A percentile compares a stretch with the other conserved stretches of the same genome.
Evolutionary conservation across 2,888 invertebrate genomes (phyloP).

Genomic region (Torymus aiolomorphi): DNA sequence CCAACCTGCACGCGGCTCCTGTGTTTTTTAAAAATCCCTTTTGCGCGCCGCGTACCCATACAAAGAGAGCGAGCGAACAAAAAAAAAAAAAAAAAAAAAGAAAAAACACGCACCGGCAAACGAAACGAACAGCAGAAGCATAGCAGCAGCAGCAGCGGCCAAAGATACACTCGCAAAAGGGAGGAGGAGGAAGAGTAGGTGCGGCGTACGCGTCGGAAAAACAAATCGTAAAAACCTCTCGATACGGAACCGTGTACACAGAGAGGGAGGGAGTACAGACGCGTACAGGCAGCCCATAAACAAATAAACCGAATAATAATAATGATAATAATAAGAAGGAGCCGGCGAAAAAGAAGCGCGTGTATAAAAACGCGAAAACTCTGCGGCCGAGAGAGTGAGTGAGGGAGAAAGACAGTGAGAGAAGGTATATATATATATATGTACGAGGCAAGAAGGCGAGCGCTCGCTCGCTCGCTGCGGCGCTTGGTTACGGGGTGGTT

Average conservation of each 20-base stretch:
- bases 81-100: not conserved
- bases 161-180: conserved; percentile 4
- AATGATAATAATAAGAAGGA: not conserved
- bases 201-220: too few species aligned
- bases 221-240: not conserved
- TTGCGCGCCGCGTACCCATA: not conserved
- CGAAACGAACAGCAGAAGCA: not conserved
- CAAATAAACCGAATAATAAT: not conserved
- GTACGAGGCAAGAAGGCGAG: conserved; percentile 57
- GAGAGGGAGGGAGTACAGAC: conserved; percentile 5
- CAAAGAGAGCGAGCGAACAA: not conserved
- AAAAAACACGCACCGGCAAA: not conserved
- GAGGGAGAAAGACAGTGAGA: conserved; percentile 35
- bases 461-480: conserved; percentile 59
- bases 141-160: not conserved
- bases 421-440: not conserved
- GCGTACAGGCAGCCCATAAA: not conserved
- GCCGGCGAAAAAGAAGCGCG: conserved; percentile 1
- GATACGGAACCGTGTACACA: not conserved
- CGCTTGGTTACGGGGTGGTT: conserved; percentile 72
- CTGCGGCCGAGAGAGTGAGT: conserved; percentile 53
- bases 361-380: not conserved
- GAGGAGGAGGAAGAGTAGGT: not conserved
- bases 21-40: too few species aligned
- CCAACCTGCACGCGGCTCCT: too few species aligned